A percentile compares a stretch with the other conserved stretches of the same genome.
phyloP scores from a whole-genome alignment of 2,888 invertebrate genomes.

The Tridacna crocea region DNA sequence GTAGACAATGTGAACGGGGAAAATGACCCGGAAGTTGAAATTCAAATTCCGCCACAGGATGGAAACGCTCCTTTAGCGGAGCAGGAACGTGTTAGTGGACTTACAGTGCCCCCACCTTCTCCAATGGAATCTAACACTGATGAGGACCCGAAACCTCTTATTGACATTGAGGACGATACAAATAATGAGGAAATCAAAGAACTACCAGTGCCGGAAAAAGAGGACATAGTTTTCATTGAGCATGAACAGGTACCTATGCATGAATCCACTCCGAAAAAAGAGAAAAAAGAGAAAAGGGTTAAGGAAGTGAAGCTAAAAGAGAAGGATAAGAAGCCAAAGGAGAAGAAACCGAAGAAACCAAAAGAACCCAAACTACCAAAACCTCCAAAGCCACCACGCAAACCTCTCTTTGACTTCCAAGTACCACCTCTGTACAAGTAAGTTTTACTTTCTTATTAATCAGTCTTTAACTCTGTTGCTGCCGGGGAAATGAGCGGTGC shows the following conservation, averaged over 20 bases:
- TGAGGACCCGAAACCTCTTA: constrained; percentile 37
- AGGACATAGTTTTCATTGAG: constrained; percentile 56
- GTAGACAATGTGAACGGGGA: background rate
- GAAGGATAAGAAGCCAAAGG: constrained; percentile 37
- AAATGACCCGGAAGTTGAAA: constrained; percentile 20
- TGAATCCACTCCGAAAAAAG: constrained; percentile 43
- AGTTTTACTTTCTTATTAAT: constrained; percentile 6
- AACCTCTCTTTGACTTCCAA: constrained; percentile 24
- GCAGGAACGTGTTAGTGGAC: constrained; percentile 53
- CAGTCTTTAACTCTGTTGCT: too few species aligned
- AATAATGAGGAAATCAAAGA: constrained; percentile 29
- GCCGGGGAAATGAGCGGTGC: too few species aligned
- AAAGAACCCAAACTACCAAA: constrained; percentile 40
- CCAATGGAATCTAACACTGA: constrained; percentile 40
- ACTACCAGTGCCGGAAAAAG: constrained; percentile 40
- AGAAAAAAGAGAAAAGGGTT: constrained; percentile 37
- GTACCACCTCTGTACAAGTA: constrained; percentile 59
- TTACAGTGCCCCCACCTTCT: constrained; percentile 58
- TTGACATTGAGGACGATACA: constrained; percentile 44
- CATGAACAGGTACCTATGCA: constrained; percentile 35
- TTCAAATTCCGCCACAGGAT: background rate
- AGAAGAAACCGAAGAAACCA: constrained; percentile 36
- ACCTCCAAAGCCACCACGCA: constrained; percentile 36
- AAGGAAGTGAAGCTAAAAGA: constrained; percentile 50
- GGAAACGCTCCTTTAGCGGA: constrained; percentile 53